These are phyloP conservation scores for Calycopis cecrops DNA, from an alignment of 1,140 invertebrate genomes.

Conservation along the genomic window DNA sequence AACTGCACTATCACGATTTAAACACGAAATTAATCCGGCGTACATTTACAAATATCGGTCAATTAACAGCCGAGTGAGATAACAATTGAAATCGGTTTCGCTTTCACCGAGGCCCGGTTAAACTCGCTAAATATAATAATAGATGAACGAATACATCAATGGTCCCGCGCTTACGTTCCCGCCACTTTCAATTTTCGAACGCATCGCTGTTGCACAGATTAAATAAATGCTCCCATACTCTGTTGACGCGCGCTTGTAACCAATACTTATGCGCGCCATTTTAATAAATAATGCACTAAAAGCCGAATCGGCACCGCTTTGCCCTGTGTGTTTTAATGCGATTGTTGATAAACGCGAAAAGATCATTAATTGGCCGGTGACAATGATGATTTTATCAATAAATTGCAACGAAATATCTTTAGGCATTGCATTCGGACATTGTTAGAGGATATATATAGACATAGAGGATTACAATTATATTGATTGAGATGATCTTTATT, in stretches of 20 bases:
- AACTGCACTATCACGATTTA: constrained; percentile 30
- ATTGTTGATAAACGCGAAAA: not conserved
- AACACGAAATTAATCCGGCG: constrained; percentile 59
- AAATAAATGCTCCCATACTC: constrained; percentile 36
- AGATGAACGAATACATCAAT: constrained; percentile 60
- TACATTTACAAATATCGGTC: constrained; percentile 69
- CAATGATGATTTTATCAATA: no score
- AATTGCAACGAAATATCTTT: no score
- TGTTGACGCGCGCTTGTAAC: constrained; percentile 31
- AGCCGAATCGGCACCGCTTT: constrained; percentile 23
- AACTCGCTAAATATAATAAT: constrained; percentile 69
- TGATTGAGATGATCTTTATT: no score
- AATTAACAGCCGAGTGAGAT: constrained; percentile 63
- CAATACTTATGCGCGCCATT: constrained; percentile 34
- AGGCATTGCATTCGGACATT: no score
- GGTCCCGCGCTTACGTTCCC: constrained; percentile 42
- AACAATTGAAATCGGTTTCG: constrained; percentile 69
- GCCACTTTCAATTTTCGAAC: constrained; percentile 60
- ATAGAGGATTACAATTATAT: no score
- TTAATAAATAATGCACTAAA: constrained; percentile 39
- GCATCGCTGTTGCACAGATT: constrained; percentile 31
- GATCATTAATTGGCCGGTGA: no score
- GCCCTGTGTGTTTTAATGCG: constrained; percentile 9
- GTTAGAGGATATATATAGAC: no score
- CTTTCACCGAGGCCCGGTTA: constrained; percentile 55